phyloP scores from a whole-genome alignment of 2,113 vertebrate genomes.

The Catagonus wagneri region DNA sequence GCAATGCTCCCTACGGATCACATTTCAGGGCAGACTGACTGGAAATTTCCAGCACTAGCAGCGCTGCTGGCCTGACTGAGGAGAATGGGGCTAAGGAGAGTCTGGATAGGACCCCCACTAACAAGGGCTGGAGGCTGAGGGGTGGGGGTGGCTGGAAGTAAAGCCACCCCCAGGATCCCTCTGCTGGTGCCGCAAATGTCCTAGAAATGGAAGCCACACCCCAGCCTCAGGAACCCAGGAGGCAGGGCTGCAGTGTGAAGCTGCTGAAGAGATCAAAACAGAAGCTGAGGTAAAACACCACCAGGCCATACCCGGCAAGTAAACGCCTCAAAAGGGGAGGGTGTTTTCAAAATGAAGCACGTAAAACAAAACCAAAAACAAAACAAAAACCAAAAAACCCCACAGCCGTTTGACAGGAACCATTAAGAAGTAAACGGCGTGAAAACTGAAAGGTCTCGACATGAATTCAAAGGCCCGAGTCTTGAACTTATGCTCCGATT shows the following conservation, averaged over 20 bases:
- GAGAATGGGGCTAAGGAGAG: neutral
- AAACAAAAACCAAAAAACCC: too few relatives aligned
- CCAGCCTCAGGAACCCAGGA: neutral
- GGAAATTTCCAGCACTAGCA: accelerated
- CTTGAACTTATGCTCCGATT: neutral
- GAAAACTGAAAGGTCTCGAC: neutral
- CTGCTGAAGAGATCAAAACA: neutral
- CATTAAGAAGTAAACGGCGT: neutral
- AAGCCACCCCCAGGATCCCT: neutral
- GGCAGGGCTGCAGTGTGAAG: neutral
- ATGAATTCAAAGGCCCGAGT: neutral
- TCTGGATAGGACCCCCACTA: neutral
- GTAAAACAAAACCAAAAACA: neutral
- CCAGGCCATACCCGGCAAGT: neutral
- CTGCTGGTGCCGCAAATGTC: neutral
- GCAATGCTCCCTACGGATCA: too few relatives aligned
- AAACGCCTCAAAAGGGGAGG: neutral
- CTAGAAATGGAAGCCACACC: neutral
- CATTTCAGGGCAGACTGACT: neutral
- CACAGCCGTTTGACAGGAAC: neutral
- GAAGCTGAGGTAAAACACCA: neutral
- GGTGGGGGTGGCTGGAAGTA: too few relatives aligned
- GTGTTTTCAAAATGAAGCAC: neutral
- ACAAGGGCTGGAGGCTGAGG: neutral
- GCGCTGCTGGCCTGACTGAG: neutral